Evolutionary conservation across 2,797 vertebrate species (phyloP).

Genomic region (Gephyroberyx darwinii): DNA sequence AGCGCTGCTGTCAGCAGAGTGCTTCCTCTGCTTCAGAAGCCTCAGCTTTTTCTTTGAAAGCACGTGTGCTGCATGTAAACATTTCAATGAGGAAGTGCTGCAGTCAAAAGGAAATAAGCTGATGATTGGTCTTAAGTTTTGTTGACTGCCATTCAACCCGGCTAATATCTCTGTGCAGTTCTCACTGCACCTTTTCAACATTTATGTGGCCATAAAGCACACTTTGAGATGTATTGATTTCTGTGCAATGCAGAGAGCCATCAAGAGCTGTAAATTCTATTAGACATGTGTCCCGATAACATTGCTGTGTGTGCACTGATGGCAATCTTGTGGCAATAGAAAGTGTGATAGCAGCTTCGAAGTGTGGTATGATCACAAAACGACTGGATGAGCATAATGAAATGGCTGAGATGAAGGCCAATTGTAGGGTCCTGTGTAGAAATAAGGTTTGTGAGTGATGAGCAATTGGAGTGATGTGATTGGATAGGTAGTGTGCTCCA

Average conservation of each 20-base stretch:
- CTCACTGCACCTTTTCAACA: slow-evolving; percentile 47
- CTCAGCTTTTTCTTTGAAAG: slow-evolving; percentile 68
- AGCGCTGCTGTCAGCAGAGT: slow-evolving; percentile 21
- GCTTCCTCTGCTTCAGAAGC: slow-evolving; percentile 49
- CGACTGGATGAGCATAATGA: slow-evolving; percentile 57
- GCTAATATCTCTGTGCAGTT: slow-evolving; percentile 54
- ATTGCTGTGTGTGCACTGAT: slow-evolving; percentile 43
- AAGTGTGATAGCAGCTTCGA: slow-evolving; percentile 62
- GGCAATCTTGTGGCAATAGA: slow-evolving; percentile 53
- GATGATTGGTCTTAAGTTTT: slow-evolving; percentile 65
- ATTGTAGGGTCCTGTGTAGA: slow-evolving; percentile 37
- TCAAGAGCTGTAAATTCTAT: slow-evolving; percentile 65
- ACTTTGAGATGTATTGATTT: slow-evolving; percentile 72
- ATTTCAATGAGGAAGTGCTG: slow-evolving; percentile 77
- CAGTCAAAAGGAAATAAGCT: slow-evolving; percentile 71
- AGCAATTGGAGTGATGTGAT: slow-evolving; percentile 50
- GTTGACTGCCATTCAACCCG: slow-evolving; percentile 51
- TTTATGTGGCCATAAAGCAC: slow-evolving; percentile 68
- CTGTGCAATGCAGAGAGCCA: slow-evolving; percentile 49
- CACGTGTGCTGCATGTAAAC: slow-evolving; percentile 83
- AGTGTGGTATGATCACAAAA: slow-evolving; percentile 39
- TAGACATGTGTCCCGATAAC: slow-evolving; percentile 60
- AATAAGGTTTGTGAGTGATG: slow-evolving; percentile 55
- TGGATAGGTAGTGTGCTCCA: slow-evolving; percentile 24
- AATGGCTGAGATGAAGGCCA: slow-evolving; percentile 44